These are phyloP conservation scores for Meteorus cinctellus DNA, from an alignment of 2,888 invertebrate genomes.

Conservation along the genomic window DNA sequence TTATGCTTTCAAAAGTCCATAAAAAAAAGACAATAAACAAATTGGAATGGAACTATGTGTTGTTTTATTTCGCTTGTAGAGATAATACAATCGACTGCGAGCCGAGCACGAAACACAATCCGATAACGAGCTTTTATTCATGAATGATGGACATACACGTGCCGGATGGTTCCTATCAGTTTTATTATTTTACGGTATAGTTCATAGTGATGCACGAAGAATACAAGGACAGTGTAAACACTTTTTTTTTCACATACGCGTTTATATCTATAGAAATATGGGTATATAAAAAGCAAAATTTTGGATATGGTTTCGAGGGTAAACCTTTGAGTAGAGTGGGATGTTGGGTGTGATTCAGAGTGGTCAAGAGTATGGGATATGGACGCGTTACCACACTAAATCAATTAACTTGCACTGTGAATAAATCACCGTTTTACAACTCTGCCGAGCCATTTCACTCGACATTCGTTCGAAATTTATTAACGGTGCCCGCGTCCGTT, in stretches of 20 bases:
- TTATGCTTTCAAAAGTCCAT: background rate
- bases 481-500: constrained; percentile 56
- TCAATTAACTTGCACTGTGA: constrained; percentile 72
- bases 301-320: constrained; percentile 22
- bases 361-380: constrained; percentile 44
- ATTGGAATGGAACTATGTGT: background rate
- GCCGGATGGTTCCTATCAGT: constrained; percentile 57
- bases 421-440: constrained; percentile 73
- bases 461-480: constrained; percentile 70
- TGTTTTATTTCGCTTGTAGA: constrained; percentile 13
- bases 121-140: constrained; percentile 56
- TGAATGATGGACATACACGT: constrained; percentile 58
- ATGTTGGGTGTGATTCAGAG: constrained; percentile 33
- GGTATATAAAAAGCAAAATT: background rate
- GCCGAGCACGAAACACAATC: constrained; percentile 21
- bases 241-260: background rate
- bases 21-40: background rate
- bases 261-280: background rate
- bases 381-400: constrained; percentile 63
- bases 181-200: constrained; percentile 57
- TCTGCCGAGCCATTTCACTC: constrained; percentile 61
- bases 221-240: background rate
- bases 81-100: constrained; percentile 1
- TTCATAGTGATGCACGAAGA: constrained; percentile 32
- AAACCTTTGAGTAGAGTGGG: constrained; percentile 16